These are phyloP conservation scores for Chionoecetes opilio DNA, from an alignment of 1,140 invertebrate species.

Conservation along the genomic window DNA sequence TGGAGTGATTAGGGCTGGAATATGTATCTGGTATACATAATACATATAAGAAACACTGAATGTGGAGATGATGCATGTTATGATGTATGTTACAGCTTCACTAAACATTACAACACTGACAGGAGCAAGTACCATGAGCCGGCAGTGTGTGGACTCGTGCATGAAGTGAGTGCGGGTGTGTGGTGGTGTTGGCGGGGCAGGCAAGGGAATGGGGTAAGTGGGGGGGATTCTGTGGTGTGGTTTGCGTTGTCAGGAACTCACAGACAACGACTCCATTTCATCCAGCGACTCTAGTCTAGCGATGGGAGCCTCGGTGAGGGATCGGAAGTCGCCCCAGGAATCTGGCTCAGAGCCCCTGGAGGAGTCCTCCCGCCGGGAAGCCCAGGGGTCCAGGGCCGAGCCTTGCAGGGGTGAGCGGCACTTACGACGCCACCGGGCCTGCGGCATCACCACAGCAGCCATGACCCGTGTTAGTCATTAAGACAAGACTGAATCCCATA, in stretches of 20 bases:
- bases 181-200: slow-evolving; percentile 28
- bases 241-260: slow-evolving; percentile 77
- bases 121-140: slow-evolving; percentile 28
- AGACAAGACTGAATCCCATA: slow-evolving; percentile 49
- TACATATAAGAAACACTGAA: slow-evolving; percentile 31
- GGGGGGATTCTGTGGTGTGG: slow-evolving; percentile 48
- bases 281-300: slow-evolving; percentile 88
- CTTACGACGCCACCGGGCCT: slow-evolving; percentile 80
- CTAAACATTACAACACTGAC: slow-evolving; percentile 47
- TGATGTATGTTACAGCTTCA: neutral
- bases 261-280: slow-evolving; percentile 86
- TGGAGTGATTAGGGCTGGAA: neutral
- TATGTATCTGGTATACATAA: neutral
- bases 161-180: slow-evolving; percentile 53
- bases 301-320: slow-evolving; percentile 86
- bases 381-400: slow-evolving; percentile 79
- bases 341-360: slow-evolving; percentile 85
- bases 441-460: slow-evolving; percentile 67
- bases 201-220: slow-evolving; percentile 28
- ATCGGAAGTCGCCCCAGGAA: slow-evolving; percentile 85
- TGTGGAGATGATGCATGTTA: slow-evolving; percentile 4
- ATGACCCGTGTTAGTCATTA: slow-evolving; percentile 57
- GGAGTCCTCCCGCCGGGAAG: slow-evolving; percentile 82
- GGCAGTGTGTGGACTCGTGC: slow-evolving; percentile 42
- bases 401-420: slow-evolving; percentile 80